Conservation (phyloP, 1,140 invertebrate genomes). For the Sitobion miscanthi region DNA sequence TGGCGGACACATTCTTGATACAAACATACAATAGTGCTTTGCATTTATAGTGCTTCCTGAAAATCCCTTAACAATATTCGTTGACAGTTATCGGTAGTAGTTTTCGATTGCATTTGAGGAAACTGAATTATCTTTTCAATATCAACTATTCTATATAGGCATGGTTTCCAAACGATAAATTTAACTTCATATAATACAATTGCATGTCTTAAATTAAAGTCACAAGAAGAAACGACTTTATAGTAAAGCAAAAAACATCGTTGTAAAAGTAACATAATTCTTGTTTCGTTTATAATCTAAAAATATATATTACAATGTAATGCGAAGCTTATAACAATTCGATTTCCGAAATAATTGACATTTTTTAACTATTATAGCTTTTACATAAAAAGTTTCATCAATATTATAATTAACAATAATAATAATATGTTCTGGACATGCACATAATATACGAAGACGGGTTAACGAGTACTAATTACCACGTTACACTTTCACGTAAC, state of each 20-base stretch:
- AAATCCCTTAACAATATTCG: not conserved
- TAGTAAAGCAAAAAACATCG: not conserved
- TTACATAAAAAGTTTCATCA: no score
- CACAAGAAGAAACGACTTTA: not conserved
- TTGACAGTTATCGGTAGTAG: not conserved
- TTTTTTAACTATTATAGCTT: no score
- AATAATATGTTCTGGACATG: no score
- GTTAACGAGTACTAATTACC: not conserved
- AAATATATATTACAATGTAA: no score
- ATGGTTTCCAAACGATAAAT: not conserved
- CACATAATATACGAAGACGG: not conserved
- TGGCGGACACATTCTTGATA: not conserved
- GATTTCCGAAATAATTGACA: no score
- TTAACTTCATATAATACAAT: not conserved
- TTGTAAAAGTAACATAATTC: not conserved
- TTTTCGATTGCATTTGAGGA: not conserved
- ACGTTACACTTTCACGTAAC: not conserved
- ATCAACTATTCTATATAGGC: not conserved
- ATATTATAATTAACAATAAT: no score
- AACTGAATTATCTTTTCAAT: not conserved
- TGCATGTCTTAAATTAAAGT: not conserved
- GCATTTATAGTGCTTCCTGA: not conserved
- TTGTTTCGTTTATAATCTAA: not conserved
- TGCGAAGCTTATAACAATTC: not conserved
- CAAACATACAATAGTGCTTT: not conserved